Evolutionary conservation across 2,113 vertebrate genomes (phyloP), one percentile per base, ranked within the genome.

Genomic region (Trochalopteron elliotii): DNA sequence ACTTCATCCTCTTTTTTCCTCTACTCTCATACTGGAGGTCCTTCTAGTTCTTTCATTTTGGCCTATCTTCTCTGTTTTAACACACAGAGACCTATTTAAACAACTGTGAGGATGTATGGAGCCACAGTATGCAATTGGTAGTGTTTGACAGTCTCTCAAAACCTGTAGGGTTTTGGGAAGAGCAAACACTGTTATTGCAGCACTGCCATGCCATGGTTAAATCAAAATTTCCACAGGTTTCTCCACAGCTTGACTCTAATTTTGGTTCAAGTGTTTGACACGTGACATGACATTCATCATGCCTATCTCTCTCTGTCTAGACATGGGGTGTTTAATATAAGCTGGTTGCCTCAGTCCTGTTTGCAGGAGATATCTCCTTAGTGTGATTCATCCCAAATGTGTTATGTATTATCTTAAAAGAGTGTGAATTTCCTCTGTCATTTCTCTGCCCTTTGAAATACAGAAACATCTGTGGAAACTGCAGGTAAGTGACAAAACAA

Each of bases 261-360:
- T 96, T 93, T 75, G 11, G 39, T 71, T 72, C 45, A 44, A 68
- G 44, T 22, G 11, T 68, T 87, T 87, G 74, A 59, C 35, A 63
- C 0, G 0, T 67, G 42, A 63, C 0, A 0, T 50, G 30, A 27
- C 18, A 77, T 65, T 89, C 16, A 40, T 75, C 44, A 10, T 18
- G 39, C 24, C 45, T 79, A 12, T 82, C 47, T 84, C 77, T 72
- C 4, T 1, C 52, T 52, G 56, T 56, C 78, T 60, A 79, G 87
- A 75, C 84, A 31, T 1, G 4, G 18, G 13, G 2, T 47, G 52
- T 75, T 91, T 71, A 50, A 56, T 50, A 23, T 6, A 50, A 89
- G 27, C 39, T 75, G 56, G 4, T 27, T 78, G 42, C 40, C 71
- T 77, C 53, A 23, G 55, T 70, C 21, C 80, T 93, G 72, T 68